These are phyloP conservation scores for Dolichomitus sp. DNA, from an alignment of 2,888 invertebrate species.

Conservation along the genomic window DNA sequence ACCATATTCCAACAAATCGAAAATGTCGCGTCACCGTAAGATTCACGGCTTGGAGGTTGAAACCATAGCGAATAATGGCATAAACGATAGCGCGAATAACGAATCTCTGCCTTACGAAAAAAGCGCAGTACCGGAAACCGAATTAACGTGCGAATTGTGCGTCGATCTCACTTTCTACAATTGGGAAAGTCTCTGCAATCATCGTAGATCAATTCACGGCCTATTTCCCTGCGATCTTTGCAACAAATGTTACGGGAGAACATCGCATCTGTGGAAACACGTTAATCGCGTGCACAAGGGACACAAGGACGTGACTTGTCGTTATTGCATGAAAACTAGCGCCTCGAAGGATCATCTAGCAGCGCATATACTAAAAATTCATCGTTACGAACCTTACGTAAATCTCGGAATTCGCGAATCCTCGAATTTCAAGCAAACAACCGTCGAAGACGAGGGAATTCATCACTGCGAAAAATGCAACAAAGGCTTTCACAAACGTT, in stretches of 20 bases:
- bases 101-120: slow-evolving; percentile 44
- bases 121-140: slow-evolving; percentile 63
- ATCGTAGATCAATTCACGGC: slow-evolving; percentile 87
- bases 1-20: slow-evolving; percentile 87
- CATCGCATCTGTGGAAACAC: slow-evolving; percentile 89
- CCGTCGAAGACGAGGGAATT: slow-evolving; percentile 85
- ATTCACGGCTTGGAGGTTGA: slow-evolving; percentile 84
- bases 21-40: slow-evolving; percentile 86
- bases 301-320: slow-evolving; percentile 88
- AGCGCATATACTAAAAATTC: slow-evolving; percentile 88
- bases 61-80: slow-evolving; percentile 43
- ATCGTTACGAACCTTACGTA: slow-evolving; percentile 83
- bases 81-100: slow-evolving; percentile 66
- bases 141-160: slow-evolving; percentile 82
- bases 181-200: slow-evolving; percentile 87
- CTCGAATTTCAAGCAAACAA: slow-evolving; percentile 83
- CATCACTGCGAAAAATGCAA: slow-evolving; percentile 88
- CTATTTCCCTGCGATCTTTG: slow-evolving; percentile 89
- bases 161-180: slow-evolving; percentile 84
- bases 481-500: slow-evolving; percentile 88
- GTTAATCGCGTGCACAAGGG: slow-evolving; percentile 88
- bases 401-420: slow-evolving; percentile 80
- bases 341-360: slow-evolving; percentile 88
- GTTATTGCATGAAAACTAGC: slow-evolving; percentile 88
- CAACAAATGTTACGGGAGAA: slow-evolving; percentile 88